phyloP scores from a whole-genome alignment of 2,797 vertebrate species.

The Decapterus maruadsi region DNA sequence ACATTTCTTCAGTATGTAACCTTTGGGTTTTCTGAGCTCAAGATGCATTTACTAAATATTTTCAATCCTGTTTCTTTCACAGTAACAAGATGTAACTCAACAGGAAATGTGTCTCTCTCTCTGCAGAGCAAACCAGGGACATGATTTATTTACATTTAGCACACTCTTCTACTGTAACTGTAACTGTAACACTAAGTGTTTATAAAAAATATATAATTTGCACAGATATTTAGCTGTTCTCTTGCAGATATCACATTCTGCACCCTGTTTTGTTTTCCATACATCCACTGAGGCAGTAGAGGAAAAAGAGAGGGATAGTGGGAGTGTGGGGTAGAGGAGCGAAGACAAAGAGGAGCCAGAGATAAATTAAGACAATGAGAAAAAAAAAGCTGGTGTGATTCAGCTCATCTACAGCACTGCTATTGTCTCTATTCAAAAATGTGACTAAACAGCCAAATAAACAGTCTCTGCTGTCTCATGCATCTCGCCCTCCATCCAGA shows the following conservation, averaged over 20 bases:
- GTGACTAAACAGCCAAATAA: slow-evolving; percentile 37
- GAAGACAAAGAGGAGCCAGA: slow-evolving; percentile 31
- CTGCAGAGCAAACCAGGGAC: slow-evolving; percentile 15
- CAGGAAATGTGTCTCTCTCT: neutral
- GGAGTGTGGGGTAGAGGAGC: slow-evolving; percentile 13
- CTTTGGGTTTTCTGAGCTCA: slow-evolving; percentile 3
- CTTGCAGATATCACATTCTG: slow-evolving; percentile 12
- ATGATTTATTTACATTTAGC: slow-evolving; percentile 20
- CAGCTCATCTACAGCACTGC: slow-evolving; percentile 33
- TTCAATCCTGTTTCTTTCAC: neutral
- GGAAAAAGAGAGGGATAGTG: slow-evolving; percentile 1
- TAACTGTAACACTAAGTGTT: neutral
- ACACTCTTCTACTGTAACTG: slow-evolving; percentile 9
- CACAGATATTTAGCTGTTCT: slow-evolving; percentile 12
- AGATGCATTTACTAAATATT: slow-evolving; percentile 11
- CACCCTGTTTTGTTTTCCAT: slow-evolving; percentile 19
- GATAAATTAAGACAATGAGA: slow-evolving; percentile 44
- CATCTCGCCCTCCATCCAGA: neutral
- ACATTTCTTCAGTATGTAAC: slow-evolving; percentile 4
- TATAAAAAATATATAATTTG: neutral
- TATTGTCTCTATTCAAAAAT: slow-evolving; percentile 42
- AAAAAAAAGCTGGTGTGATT: slow-evolving; percentile 34
- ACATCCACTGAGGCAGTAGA: slow-evolving; percentile 13
- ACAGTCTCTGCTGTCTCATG: slow-evolving; percentile 8
- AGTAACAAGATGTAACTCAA: slow-evolving; percentile 16